Conservation (phyloP, 2,113 vertebrate genomes). For the Microtus montanus region DNA sequence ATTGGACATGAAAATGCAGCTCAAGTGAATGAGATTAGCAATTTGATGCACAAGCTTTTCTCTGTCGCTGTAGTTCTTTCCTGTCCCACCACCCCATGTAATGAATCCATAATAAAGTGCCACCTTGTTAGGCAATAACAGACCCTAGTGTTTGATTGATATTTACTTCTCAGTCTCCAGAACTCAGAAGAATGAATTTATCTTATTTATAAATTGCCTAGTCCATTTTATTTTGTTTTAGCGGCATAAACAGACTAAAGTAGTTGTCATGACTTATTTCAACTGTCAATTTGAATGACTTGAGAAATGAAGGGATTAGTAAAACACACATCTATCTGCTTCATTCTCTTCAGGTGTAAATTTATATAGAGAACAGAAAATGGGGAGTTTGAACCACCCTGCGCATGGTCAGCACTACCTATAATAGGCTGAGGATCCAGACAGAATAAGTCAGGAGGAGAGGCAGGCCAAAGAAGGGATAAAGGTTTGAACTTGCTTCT, state of each 20-base stretch:
- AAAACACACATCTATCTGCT: background rate
- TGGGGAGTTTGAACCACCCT: background rate
- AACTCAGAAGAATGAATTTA: background rate
- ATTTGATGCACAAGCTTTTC: background rate
- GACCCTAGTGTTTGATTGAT: background rate
- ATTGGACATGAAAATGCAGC: accelerated
- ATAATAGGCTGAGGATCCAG: background rate
- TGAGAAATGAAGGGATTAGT: background rate
- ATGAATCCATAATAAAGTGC: accelerated
- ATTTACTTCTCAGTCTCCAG: background rate
- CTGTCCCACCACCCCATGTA: background rate
- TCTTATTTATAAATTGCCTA: background rate
- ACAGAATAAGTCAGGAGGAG: background rate
- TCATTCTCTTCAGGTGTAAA: background rate
- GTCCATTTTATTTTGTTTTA: background rate
- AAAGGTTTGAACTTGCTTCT: background rate
- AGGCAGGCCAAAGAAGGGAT: background rate
- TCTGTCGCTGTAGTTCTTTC: background rate
- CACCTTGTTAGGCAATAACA: background rate
- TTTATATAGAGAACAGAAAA: background rate
- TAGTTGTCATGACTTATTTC: background rate
- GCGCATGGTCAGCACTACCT: background rate
- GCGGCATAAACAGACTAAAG: background rate
- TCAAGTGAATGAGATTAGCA: background rate
- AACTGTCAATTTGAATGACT: background rate